phyloP scores from a whole-genome alignment of 2,797 vertebrate species.

The Phataginus tetradactyla region DNA sequence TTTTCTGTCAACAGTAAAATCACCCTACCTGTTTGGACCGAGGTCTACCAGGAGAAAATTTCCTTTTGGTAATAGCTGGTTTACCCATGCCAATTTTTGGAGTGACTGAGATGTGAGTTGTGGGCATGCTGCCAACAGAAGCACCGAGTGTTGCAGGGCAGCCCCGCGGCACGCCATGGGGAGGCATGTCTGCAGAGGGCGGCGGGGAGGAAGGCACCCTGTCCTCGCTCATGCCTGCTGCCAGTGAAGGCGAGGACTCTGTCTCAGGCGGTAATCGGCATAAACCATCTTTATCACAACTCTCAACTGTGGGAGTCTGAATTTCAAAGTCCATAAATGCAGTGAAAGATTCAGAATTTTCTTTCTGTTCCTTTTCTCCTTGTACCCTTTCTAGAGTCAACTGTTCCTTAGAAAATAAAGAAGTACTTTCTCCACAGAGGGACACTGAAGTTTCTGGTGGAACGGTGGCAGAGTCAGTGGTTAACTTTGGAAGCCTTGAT shows the following conservation, averaged over 20 bases:
- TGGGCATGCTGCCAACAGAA: slow-evolving; percentile 86
- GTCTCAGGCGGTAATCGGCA: slow-evolving; percentile 86
- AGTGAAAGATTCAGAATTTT: slow-evolving; percentile 79
- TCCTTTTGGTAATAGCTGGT: slow-evolving; percentile 97
- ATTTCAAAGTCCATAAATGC: slow-evolving; percentile 85
- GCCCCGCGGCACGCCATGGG: slow-evolving; percentile 84
- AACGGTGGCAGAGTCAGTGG: slow-evolving; percentile 58
- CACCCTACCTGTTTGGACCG: slow-evolving; percentile 94
- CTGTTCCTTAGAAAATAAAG: slow-evolving; percentile 74
- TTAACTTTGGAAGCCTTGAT: slow-evolving; percentile 51
- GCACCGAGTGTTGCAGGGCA: slow-evolving; percentile 81
- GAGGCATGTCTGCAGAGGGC: slow-evolving; percentile 82
- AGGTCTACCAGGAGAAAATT: slow-evolving; percentile 97
- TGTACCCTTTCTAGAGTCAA: slow-evolving; percentile 80
- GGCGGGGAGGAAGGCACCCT: slow-evolving; percentile 81
- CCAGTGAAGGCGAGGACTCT: slow-evolving; percentile 67
- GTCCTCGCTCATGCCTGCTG: slow-evolving; percentile 80
- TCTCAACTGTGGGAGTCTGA: slow-evolving; percentile 84
- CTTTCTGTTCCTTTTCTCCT: slow-evolving; percentile 78
- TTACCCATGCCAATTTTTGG: slow-evolving; percentile 99
- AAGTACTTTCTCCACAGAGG: slow-evolving; percentile 63
- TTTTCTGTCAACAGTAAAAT: slow-evolving; percentile 16
- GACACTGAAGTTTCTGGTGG: slow-evolving; percentile 68
- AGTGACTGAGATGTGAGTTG: slow-evolving; percentile 93
- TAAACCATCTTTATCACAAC: slow-evolving; percentile 85